These are phyloP conservation scores for Plecturocebus donacophilus DNA, from an alignment of 2,113 vertebrate species.

Conservation along the genomic window DNA sequence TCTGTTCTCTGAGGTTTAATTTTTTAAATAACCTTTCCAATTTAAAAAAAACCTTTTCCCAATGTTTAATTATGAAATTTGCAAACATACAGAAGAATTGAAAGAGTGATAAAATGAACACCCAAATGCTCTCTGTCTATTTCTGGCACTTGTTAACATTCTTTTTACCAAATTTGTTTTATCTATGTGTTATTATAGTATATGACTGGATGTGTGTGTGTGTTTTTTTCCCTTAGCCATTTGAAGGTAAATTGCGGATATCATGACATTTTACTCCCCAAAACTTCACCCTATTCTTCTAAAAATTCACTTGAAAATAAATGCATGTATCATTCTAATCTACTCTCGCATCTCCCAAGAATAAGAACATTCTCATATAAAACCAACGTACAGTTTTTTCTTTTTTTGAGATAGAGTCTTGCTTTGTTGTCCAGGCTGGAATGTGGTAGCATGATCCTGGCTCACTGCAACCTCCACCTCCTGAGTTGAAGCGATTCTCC, in stretches of 20 bases:
- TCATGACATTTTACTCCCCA: neutral
- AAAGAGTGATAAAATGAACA: neutral
- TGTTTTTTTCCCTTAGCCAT: neutral
- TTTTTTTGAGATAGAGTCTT: neutral
- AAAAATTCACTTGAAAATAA: neutral
- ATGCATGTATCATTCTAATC: neutral
- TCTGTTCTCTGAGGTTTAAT: conserved; percentile 72
- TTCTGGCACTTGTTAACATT: neutral
- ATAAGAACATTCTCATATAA: neutral
- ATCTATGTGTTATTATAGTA: neutral
- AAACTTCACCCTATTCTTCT: neutral
- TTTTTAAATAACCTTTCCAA: conserved; percentile 61
- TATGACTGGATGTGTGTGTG: neutral
- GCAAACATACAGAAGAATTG: conserved; percentile 22
- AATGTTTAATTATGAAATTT: conserved; percentile 61
- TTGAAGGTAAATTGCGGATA: neutral
- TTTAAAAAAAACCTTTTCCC: conserved; percentile 17
- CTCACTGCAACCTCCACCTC: neutral
- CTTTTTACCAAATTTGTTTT: neutral
- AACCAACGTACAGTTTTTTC: neutral
- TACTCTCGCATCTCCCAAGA: neutral
- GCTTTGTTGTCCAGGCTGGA: neutral
- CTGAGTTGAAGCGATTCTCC: neutral
- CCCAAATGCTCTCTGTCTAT: neutral
- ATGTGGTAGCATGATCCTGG: neutral